Conservation (phyloP, 2,797 vertebrate species). For the Halcyon chelicuti region DNA sequence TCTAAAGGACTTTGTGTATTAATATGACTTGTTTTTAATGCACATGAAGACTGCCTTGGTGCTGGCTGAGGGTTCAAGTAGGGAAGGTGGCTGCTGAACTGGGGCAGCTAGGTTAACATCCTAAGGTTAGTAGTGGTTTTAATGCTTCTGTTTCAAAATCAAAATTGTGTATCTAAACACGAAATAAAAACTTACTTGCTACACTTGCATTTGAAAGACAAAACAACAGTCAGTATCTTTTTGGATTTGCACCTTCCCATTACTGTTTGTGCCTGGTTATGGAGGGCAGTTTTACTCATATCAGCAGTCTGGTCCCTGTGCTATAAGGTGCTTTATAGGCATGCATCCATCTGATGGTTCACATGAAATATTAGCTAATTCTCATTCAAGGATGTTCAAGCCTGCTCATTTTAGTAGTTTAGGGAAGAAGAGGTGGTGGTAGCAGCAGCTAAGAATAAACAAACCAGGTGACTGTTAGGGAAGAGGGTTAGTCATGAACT, state of each 20-base stretch:
- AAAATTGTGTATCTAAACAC: background rate
- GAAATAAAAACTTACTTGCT: background rate
- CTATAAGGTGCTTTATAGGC: background rate
- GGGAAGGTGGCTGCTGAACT: background rate
- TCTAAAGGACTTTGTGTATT: background rate
- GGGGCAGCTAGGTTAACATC: background rate
- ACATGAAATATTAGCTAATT: background rate
- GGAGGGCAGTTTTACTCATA: background rate
- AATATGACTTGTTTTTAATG: background rate
- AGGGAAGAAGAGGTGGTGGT: background rate
- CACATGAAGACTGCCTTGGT: background rate
- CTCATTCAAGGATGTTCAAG: background rate
- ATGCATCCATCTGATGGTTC: background rate
- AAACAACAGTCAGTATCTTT: background rate
- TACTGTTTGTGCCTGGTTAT: background rate
- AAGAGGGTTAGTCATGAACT: background rate
- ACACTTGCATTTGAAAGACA: background rate
- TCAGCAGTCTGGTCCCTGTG: rapidly evolving
- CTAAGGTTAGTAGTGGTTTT: background rate
- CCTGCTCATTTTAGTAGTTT: background rate
- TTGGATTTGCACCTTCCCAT: background rate
- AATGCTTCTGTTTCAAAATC: background rate
- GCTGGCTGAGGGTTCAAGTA: background rate
- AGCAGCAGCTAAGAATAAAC: background rate
- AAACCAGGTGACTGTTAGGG: background rate